phyloP scores from a whole-genome alignment of 2,113 vertebrate genomes.

The Stomatorhinus ivindoensis region DNA sequence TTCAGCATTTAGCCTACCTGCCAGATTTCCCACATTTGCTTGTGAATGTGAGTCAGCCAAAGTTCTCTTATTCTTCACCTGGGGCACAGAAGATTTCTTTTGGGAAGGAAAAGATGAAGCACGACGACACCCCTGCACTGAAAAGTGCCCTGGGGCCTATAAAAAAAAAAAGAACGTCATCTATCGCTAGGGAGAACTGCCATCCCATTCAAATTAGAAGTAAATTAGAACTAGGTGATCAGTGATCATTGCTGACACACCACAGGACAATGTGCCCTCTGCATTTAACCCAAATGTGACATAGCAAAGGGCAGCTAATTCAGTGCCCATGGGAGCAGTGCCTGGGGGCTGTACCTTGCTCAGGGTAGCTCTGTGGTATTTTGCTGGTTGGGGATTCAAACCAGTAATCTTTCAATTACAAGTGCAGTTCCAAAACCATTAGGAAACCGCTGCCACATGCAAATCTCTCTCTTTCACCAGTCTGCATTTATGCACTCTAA shows the following conservation, averaged over 20 bases:
- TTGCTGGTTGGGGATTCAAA: too few species aligned
- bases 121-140: background rate
- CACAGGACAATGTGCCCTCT: too few species aligned
- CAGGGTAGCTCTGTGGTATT: too few species aligned
- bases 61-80: constrained; percentile 16
- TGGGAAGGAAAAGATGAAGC: constrained; percentile 17
- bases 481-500: background rate
- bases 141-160: constrained; percentile 24
- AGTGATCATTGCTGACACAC: too few species aligned
- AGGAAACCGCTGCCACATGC: too few species aligned
- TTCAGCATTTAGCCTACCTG: constrained; percentile 20
- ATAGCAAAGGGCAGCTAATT: too few species aligned
- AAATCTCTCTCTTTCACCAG: background rate
- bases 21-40: background rate
- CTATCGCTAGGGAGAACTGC: background rate
- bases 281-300: too few species aligned
- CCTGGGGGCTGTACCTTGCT: too few species aligned
- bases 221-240: too few species aligned
- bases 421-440: too few species aligned
- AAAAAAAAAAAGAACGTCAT: background rate
- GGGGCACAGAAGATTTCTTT: constrained; percentile 28
- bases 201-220: background rate
- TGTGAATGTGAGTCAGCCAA: constrained; percentile 12
- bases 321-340: too few species aligned
- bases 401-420: too few species aligned